Conservation (phyloP, 1,140 invertebrate genomes). For the Atta texana region DNA sequence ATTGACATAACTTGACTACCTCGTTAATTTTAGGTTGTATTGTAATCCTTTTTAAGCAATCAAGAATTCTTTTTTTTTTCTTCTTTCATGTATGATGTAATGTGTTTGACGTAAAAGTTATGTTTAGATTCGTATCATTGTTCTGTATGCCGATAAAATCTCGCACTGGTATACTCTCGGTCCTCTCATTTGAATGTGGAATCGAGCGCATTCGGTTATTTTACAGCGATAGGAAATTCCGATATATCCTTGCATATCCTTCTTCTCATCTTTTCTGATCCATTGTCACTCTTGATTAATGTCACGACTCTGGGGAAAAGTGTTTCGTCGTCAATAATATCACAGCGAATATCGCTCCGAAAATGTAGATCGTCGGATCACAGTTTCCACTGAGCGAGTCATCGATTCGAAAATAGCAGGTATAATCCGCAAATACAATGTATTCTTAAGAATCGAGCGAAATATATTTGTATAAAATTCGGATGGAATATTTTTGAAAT, state of each 20-base stretch:
- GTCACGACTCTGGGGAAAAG: constrained; percentile 16
- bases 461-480: constrained; percentile 2
- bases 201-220: constrained; percentile 1
- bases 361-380: constrained; percentile 22
- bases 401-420: neutral
- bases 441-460: neutral
- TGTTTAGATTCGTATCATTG: constrained; percentile 27
- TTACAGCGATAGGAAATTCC: constrained; percentile 21
- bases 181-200: neutral
- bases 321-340: constrained; percentile 37
- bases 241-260: constrained; percentile 14
- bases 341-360: neutral
- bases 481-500: neutral
- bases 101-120: constrained; percentile 6
- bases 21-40: neutral
- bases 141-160: constrained; percentile 1
- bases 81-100: neutral
- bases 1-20: neutral
- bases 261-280: constrained; percentile 12
- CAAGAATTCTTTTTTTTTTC: constrained; percentile 4
- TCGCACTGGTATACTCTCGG: neutral
- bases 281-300: constrained; percentile 43
- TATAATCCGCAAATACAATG: constrained; percentile 15
- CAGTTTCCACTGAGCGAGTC: neutral
- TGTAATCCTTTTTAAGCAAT: neutral